These are phyloP conservation scores for Tragelaphus scriptus DNA, from an alignment of 2,113 vertebrate species.

Conservation along the genomic window DNA sequence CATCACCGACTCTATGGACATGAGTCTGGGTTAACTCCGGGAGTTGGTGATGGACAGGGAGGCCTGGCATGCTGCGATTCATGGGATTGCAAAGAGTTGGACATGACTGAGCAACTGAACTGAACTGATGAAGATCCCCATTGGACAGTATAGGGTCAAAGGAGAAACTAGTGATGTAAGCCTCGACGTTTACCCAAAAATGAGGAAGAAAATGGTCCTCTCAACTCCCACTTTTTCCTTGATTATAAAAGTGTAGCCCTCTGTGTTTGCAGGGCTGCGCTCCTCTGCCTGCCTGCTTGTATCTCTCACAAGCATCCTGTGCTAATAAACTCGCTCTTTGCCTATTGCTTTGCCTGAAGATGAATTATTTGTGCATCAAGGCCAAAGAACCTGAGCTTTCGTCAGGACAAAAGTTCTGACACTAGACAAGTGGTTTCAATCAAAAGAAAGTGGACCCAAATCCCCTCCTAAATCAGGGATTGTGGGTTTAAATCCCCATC, in stretches of 20 bases:
- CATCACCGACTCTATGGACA: no score
- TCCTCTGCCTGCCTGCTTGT: neutral
- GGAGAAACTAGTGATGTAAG: neutral
- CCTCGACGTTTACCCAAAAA: neutral
- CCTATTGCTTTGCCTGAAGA: neutral
- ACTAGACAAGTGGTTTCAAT: neutral
- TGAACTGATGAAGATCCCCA: neutral
- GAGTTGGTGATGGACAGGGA: no score
- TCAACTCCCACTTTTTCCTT: neutral
- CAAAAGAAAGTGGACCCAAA: neutral
- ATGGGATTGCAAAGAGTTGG: no score
- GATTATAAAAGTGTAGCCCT: neutral
- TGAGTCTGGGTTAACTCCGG: no score
- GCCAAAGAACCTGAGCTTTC: neutral
- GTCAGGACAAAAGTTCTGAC: neutral
- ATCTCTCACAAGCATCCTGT: neutral
- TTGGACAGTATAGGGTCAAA: neutral
- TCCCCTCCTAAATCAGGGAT: neutral
- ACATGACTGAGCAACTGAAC: no score
- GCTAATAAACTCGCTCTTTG: neutral
- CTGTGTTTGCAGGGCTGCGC: neutral
- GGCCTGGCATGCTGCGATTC: no score
- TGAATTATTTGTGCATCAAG: neutral
- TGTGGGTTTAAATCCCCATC: neutral
- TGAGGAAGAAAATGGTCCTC: neutral